A percentile compares a stretch with the other conserved stretches of the same genome.
phyloP scores from a whole-genome alignment of 1,140 invertebrate genomes.

The Plectrocnemia conspersa region DNA sequence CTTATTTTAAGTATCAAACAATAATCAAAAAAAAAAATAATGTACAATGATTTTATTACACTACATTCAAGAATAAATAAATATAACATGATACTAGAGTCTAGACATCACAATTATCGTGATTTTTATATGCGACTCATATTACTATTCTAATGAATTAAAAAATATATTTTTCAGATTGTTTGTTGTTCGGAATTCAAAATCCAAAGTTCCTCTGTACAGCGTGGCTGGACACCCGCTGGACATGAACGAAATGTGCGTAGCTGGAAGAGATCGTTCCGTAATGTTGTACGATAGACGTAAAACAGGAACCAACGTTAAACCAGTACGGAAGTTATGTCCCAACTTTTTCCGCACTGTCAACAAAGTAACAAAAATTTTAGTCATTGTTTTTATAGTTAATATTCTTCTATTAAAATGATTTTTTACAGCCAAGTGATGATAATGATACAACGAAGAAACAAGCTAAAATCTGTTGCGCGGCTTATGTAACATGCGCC shows the following conservation, averaged over 20 bases:
- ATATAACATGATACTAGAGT: too few relatives aligned
- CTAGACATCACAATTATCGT: too few relatives aligned
- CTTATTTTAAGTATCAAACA: too few relatives aligned
- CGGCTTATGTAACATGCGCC: constrained; percentile 74
- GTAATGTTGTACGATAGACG: constrained; percentile 70
- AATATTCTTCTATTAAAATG: not conserved
- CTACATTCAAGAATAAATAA: too few relatives aligned
- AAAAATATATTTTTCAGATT: constrained; percentile 53
- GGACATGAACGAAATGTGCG: constrained; percentile 71
- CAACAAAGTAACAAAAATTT: not conserved
- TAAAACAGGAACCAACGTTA: constrained; percentile 41
- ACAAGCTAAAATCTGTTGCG: constrained; percentile 26
- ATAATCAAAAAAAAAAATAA: too few relatives aligned
- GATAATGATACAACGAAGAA: constrained; percentile 9
- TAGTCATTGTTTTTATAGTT: not conserved
- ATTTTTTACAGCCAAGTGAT: not conserved
- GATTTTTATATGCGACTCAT: too few relatives aligned
- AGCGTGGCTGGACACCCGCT: constrained; percentile 82
- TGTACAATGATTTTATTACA: too few relatives aligned
- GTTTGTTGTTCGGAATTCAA: constrained; percentile 58
- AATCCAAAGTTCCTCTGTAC: constrained; percentile 68
- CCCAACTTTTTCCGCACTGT: constrained; percentile 37
- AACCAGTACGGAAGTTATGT: constrained; percentile 49
- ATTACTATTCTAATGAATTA: too few relatives aligned
- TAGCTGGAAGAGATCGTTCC: constrained; percentile 65